Base-by-base conservation (phyloP, 2,797 vertebrate genomes). In the Karalla daura region DNA sequence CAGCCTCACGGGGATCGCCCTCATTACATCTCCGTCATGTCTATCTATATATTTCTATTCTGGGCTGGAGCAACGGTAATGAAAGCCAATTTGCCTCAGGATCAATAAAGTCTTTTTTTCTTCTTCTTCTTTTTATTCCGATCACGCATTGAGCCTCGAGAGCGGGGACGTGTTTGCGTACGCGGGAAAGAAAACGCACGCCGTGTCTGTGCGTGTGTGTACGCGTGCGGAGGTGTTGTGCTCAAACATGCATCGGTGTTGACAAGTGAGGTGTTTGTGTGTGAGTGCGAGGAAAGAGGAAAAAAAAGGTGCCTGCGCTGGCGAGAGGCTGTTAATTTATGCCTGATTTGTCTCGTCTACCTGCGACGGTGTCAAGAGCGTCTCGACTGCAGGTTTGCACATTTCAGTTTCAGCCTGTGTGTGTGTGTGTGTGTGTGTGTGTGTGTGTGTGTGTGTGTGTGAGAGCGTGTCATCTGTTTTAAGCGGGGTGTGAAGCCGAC, bases 401-500 rank as follows among this genome's bases (percentile, higher is more conserved):
- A 51, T 55, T 40, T 54, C 30, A 44, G n/a, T 44, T 18, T 36
- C 40, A 44, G 62, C 52, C 25, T 21, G 30, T 40, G 6, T 56
- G 32, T 14, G 58, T 25, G n/a, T 47, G 41, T 14, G 43, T 52
- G 46, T 53, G 30, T 46, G 70, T 30, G 41, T 32, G 68, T 32
- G 35, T 53, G 46, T 54, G 41, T 25, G 55, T n/a, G n/a, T n/a
- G n/a, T 41, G 52, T 35, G 5, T 41, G 20, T 43, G 3, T 17
- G 61, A 27, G 51, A 28, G 64, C 10, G 43, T 50, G 52, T 49
- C 11, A 60, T 83, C 40, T 64, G 52, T 47, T 50, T 60, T 17
- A 75, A 45, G 24, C 17, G 51, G 46, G 58, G 86, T 84, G 85
- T 52, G 79, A 87, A 71, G 69, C 35, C 28, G 73, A 70, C 54